Conservation (phyloP, 2,113 vertebrate species). For the Halcyon malimbica region DNA sequence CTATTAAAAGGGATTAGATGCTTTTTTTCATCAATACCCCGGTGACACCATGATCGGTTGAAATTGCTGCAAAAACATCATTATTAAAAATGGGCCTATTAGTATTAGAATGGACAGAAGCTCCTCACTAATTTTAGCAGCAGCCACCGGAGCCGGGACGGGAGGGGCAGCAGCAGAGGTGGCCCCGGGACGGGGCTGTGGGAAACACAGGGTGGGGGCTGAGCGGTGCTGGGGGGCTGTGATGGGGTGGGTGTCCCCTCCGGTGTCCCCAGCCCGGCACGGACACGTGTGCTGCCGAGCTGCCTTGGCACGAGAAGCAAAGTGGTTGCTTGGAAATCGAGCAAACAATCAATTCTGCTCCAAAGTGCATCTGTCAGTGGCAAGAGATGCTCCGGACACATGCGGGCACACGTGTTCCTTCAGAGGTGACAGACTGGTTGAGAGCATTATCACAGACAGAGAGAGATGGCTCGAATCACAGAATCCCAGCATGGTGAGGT, state of each 20-base stretch:
- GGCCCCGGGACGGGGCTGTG: background rate
- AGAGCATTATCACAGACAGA: background rate
- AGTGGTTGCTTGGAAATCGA: background rate
- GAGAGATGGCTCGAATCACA: accelerated
- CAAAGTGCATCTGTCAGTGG: background rate
- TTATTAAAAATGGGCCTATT: constrained; percentile 76
- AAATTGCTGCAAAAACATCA: constrained; percentile 76
- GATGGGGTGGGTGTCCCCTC: accelerated
- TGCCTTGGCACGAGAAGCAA: accelerated
- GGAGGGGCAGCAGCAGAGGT: background rate
- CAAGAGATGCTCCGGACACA: accelerated
- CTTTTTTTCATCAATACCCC: constrained; percentile 64
- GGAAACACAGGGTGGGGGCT: background rate
- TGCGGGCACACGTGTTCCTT: accelerated
- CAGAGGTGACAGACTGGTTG: accelerated
- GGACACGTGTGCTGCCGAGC: accelerated
- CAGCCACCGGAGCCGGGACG: background rate
- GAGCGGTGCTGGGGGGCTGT: background rate
- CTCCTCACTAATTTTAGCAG: constrained; percentile 57
- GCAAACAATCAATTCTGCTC: background rate
- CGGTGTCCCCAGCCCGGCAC: accelerated
- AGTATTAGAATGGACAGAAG: constrained; percentile 69
- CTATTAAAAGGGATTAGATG: constrained; percentile 71
- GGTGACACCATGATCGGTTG: constrained; percentile 67
- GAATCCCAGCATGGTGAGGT: background rate